Base-by-base conservation (phyloP, 2,888 invertebrate species). In the Erynnis tages region DNA sequence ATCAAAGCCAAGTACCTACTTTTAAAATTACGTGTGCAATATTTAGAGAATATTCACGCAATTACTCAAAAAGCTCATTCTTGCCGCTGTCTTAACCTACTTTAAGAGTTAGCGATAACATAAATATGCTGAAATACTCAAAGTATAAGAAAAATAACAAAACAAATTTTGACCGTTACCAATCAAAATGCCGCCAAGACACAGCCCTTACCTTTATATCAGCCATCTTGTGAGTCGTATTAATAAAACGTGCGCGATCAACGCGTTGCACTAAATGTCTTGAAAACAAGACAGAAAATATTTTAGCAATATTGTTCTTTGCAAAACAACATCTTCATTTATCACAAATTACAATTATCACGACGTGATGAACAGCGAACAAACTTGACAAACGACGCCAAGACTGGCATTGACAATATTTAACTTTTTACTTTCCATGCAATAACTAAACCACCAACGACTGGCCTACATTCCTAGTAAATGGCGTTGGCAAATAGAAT, bases 181-280 rank as follows among this genome's bases (percentile, higher is more conserved):
- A 64, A 76, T 73, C 75, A 86, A 88, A 89, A 87, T 86, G 83
- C 89, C 89, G 89, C 89, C 85, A 88, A 87, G 76, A 62, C 62
- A 64, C 19, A 52, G 52, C 40, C 59, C 80, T 82, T 71, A 90
- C 90, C 86, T 88, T 89, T 75, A 90, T 88, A 89, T 90, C 90
- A 84, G 90, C 88, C 90, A 90, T 89, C 76, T 88, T 89, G 82
- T 63, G 62, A 54, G 67, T 67, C 55, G 69, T 79, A 67, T 66
- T 73, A 65, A 69, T 70, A 69, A 67, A 71, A 66, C 73, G 73
- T 66, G 64, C 67, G 80, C 80, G 81, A 80, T 82, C 74, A 74
- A 82, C 80, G 86, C 85, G 66, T 71, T 61, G 63, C 63, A 71
- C 62, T 54, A 66, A 73, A 66, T 69, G 73, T 69, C 73, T 76